These are phyloP conservation scores for Lamellibrachia satsuma DNA, from an alignment of 2,888 invertebrate genomes.

Conservation along the genomic window DNA sequence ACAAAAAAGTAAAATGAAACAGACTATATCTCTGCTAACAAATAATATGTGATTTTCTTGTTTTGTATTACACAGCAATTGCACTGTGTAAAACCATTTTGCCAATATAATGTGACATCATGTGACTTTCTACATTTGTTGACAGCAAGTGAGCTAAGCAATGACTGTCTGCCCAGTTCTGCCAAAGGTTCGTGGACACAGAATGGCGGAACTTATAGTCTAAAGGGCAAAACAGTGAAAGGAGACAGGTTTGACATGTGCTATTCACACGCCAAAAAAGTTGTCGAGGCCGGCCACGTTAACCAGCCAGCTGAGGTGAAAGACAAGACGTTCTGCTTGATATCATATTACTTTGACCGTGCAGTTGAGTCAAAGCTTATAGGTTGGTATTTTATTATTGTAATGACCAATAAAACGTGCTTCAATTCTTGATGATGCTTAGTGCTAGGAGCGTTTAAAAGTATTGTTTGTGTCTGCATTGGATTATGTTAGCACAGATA, in stretches of 20 bases:
- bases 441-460: neutral
- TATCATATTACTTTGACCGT: constrained; percentile 94
- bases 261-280: constrained; percentile 31
- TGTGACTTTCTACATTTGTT: constrained; percentile 5
- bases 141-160: neutral
- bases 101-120: neutral
- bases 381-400: constrained; percentile 53
- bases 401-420: neutral
- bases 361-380: constrained; percentile 87
- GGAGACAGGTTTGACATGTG: constrained; percentile 35
- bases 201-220: constrained; percentile 23
- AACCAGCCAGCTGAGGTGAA: constrained; percentile 72
- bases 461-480: neutral
- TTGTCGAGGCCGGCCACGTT: constrained; percentile 36
- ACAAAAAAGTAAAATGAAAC: too few relatives aligned
- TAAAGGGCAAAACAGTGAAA: neutral
- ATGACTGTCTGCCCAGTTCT: constrained; percentile 17
- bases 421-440: neutral
- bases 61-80: too few relatives aligned
- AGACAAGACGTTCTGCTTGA: constrained; percentile 73
- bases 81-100: neutral
- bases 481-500: neutral
- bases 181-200: constrained; percentile 26
- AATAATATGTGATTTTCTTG: too few relatives aligned
- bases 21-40: too few relatives aligned